These are phyloP conservation scores for Trypoxylon attenuatum DNA, from an alignment of 2,888 invertebrate species.

Conservation along the genomic window DNA sequence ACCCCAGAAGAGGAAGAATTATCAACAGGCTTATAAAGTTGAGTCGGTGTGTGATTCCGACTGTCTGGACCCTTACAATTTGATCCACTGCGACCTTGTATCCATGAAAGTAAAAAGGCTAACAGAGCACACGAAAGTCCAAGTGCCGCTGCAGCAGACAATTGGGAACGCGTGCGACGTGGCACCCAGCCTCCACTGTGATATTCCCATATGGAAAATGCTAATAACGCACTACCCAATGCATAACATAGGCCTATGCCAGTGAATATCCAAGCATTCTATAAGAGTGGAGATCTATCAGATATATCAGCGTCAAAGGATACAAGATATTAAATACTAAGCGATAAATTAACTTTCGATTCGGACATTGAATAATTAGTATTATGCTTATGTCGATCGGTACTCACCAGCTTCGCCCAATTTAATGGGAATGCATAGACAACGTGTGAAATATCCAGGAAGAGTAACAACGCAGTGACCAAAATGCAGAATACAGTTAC, in stretches of 20 bases:
- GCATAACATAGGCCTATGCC: conserved; percentile 84
- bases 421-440: conserved; percentile 87
- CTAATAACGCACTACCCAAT: conserved; percentile 80
- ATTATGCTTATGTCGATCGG: background rate
- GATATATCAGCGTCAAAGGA: conserved; percentile 23
- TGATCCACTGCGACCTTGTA: conserved; percentile 64
- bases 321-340: conserved; percentile 3
- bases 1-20: conserved; percentile 72
- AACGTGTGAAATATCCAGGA: conserved; percentile 87
- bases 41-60: conserved; percentile 64
- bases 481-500: conserved; percentile 85
- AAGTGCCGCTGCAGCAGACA: conserved; percentile 72
- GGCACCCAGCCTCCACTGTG: conserved; percentile 82
- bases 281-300: conserved; percentile 53
- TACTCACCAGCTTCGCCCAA: conserved; percentile 86
- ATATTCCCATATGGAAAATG: conserved; percentile 81
- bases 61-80: conserved; percentile 60
- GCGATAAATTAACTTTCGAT: background rate
- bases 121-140: conserved; percentile 70
- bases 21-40: conserved; percentile 72
- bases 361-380: conserved; percentile 2
- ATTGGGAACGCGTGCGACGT: conserved; percentile 83
- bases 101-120: conserved; percentile 70
- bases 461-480: conserved; percentile 84
- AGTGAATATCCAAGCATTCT: conserved; percentile 85